phyloP scores from a whole-genome alignment of 2,797 vertebrate species.

The Arrhamphus sclerolepis region DNA sequence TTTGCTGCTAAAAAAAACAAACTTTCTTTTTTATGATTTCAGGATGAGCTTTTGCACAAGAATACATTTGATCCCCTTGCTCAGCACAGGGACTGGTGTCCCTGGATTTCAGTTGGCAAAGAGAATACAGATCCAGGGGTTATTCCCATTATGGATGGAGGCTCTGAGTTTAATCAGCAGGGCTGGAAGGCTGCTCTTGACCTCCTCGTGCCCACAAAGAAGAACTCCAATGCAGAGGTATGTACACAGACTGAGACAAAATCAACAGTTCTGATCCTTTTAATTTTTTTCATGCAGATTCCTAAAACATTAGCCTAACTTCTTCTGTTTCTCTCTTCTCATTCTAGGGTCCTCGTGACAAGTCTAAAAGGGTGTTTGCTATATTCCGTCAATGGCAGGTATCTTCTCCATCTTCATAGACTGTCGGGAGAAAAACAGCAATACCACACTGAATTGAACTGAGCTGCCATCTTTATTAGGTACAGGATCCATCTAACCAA shows the following conservation, averaged over 20 bases:
- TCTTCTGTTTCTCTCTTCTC: constrained; percentile 3
- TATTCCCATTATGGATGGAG: constrained; percentile 21
- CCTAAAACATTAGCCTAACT: background rate
- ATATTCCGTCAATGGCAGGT: constrained; percentile 94
- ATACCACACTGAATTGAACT: constrained; percentile 31
- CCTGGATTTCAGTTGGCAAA: constrained; percentile 85
- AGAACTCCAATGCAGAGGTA: constrained; percentile 61
- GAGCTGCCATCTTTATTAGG: constrained; percentile 44
- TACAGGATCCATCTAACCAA: constrained; percentile 32
- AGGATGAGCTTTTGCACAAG: constrained; percentile 82
- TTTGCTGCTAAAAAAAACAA: background rate
- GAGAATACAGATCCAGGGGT: constrained; percentile 60
- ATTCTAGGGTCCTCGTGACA: constrained; percentile 87
- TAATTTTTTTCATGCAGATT: background rate
- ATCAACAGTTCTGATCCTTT: constrained; percentile 4
- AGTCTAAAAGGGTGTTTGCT: constrained; percentile 92
- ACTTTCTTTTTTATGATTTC: constrained; percentile 17
- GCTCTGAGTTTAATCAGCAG: constrained; percentile 60
- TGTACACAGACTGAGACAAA: constrained; percentile 82
- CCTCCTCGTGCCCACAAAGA: constrained; percentile 83
- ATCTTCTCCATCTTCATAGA: constrained; percentile 79
- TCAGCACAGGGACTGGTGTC: constrained; percentile 97
- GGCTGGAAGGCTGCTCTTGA: constrained; percentile 88
- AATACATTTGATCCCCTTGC: constrained; percentile 87
- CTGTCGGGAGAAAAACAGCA: constrained; percentile 23